phyloP scores from a whole-genome alignment of 2,888 invertebrate genomes.

The Eilema depressum region DNA sequence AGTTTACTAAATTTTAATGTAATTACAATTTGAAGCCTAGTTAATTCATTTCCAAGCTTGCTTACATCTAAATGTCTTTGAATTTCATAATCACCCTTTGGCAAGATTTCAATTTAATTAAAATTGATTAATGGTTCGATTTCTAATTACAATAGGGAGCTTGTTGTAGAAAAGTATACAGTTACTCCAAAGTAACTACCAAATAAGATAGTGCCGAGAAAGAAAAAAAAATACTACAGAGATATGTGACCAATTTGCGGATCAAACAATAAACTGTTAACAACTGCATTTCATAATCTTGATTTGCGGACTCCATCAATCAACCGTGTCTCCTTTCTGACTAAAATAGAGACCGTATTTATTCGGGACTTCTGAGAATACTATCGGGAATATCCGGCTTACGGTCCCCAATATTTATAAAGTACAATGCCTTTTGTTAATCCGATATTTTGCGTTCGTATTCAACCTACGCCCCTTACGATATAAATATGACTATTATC shows the following conservation, averaged over 20 bases:
- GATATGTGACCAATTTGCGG: no score
- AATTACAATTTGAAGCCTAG: background rate
- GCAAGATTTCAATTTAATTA: background rate
- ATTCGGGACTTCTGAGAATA: background rate
- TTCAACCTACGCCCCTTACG: background rate
- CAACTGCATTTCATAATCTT: background rate
- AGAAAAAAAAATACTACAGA: no score
- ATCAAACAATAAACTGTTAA: background rate
- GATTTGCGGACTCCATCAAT: background rate
- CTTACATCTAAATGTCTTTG: background rate
- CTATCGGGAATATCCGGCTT: background rate
- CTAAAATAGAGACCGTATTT: background rate
- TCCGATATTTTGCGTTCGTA: background rate
- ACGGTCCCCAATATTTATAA: background rate
- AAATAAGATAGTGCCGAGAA: no score
- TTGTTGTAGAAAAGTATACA: no score
- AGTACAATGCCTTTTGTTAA: slow-evolving; percentile 1
- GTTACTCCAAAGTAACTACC: no score
- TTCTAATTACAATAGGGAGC: background rate
- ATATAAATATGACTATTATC: background rate
- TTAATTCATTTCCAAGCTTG: background rate
- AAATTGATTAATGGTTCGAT: background rate
- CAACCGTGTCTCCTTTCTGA: background rate
- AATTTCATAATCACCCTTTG: background rate
- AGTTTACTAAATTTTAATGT: background rate